A percentile compares a stretch with the other conserved stretches of the same genome.
Evolutionary conservation across 2,888 invertebrate species (phyloP).

Genomic region (Biston stratarius): DNA sequence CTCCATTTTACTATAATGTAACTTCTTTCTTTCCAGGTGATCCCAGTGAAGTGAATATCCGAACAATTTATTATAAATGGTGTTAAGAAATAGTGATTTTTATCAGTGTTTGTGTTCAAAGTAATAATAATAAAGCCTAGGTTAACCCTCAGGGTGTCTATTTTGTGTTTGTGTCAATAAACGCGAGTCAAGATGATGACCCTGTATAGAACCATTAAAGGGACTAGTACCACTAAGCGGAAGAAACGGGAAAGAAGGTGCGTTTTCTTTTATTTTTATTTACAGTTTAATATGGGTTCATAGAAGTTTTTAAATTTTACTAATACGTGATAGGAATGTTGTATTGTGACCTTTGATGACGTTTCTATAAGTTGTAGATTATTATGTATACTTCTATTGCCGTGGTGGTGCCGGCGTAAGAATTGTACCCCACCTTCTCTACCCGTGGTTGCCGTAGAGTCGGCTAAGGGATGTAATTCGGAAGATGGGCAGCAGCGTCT

Average conservation of each 20-base stretch:
- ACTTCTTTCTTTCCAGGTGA: constrained; percentile 38
- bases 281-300: background rate
- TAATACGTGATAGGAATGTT: too few species aligned
- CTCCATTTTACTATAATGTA: too few species aligned
- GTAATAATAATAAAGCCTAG: constrained; percentile 9
- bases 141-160: constrained; percentile 34
- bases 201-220: constrained; percentile 85
- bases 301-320: too few species aligned
- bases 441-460: too few species aligned
- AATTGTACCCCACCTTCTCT: too few species aligned
- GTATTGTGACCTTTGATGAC: too few species aligned
- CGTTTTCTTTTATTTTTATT: constrained; percentile 20
- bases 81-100: constrained; percentile 33
- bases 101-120: constrained; percentile 31
- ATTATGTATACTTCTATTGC: too few species aligned
- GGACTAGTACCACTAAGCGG: constrained; percentile 81
- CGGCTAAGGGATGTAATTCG: too few species aligned
- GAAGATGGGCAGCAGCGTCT: too few species aligned
- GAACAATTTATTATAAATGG: constrained; percentile 8
- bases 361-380: too few species aligned
- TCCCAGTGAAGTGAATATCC: constrained; percentile 27
- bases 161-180: constrained; percentile 51
- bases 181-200: constrained; percentile 82
- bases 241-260: constrained; percentile 84
- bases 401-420: too few species aligned